Percentiles rank a stretch among this genome's conserved stretches.
Evolutionary conservation across 2,888 invertebrate species (phyloP).

Genomic region (Drosophila kanekoi): DNA sequence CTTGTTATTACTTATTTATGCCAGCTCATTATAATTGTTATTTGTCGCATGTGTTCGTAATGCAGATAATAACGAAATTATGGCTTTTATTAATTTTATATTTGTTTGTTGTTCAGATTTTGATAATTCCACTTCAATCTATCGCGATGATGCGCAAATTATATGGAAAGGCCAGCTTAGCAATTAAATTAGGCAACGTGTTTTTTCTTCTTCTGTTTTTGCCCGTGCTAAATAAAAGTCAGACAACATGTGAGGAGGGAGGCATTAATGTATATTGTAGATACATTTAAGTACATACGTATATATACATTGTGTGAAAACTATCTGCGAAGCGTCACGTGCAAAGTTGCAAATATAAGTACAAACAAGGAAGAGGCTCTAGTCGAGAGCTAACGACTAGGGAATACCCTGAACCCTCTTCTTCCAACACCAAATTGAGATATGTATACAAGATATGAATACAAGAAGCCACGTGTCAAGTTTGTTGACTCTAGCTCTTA

Average conservation of each 20-base stretch:
- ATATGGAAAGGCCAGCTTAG: not conserved
- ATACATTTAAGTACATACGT: not conserved
- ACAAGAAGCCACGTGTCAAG: no score
- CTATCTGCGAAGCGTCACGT: slow-evolving; percentile 12
- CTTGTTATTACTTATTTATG: not conserved
- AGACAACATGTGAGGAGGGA: not conserved
- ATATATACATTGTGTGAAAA: slow-evolving; percentile 6
- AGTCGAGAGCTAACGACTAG: no score
- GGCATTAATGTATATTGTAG: not conserved
- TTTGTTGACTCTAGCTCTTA: no score
- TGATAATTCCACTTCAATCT: slow-evolving; percentile 44
- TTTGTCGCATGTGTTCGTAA: slow-evolving; percentile 3
- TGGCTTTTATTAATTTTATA: slow-evolving; percentile 17
- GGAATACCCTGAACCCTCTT: no score
- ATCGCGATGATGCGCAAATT: slow-evolving; percentile 23
- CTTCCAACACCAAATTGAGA: no score
- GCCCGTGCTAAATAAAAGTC: slow-evolving; percentile 6
- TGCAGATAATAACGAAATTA: slow-evolving; percentile 34
- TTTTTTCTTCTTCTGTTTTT: not conserved
- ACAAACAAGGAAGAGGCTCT: no score
- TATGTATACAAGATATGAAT: no score
- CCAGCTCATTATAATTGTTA: not conserved
- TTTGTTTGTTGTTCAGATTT: slow-evolving; percentile 32
- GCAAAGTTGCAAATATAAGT: slow-evolving; percentile 10
- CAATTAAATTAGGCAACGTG: not conserved